Base-by-base conservation (phyloP, 92 coral and sea anemone genomes). In the Palythoa caribaeorum region DNA sequence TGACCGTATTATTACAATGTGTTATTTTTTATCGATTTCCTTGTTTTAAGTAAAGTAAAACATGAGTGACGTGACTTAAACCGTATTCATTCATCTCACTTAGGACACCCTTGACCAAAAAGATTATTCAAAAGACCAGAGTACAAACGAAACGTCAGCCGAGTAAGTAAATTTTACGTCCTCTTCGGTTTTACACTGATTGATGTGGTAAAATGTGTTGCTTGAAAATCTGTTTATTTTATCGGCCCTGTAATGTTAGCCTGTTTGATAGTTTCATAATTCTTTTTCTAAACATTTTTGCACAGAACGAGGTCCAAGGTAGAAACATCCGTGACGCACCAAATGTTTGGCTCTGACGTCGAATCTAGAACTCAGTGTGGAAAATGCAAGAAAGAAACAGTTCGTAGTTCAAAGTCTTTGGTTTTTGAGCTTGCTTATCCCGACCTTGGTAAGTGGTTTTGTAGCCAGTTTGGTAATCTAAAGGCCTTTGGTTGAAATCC, bases 361-460 rank as follows among this genome's bases (percentile, higher is more conserved):
- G 94, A 97, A 75, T 89, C 92, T 76, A 88, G 94, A 51, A 95
- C 95, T 51, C 89, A 96, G 70, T 97, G 99, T 62, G 88, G 92
- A 47, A 95, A 96, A 37, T 97, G 98, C 84, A 98, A 96, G 57
- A 92, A 92, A 74, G 93, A 95, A 53, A 86, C 94, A 1, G 90
- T 92, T 57, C 87, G 97, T 77, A 93, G 89, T 81, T 93, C 95
- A 6, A 84, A 90, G 55, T 91, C 95, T 17, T 90, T 97, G 78
- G 80, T 97, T 12, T 94, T 93, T 65, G 98, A 96, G 53, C 79
- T 97, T 70, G 94, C 96, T 2, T 97, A 97, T 89, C 98, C 99
- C 51, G 94, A 93, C 35, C 75, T 17, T 63, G 86, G 86, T 81
- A 47, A 15, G 39, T 55, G 77, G 59, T 35, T 76, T 38, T 40